Percentiles rank a stretch among this genome's conserved stretches.
Evolutionary conservation across 92 coral and sea anemone species (phyloP).

Genomic region (Galaxea fascicularis): DNA sequence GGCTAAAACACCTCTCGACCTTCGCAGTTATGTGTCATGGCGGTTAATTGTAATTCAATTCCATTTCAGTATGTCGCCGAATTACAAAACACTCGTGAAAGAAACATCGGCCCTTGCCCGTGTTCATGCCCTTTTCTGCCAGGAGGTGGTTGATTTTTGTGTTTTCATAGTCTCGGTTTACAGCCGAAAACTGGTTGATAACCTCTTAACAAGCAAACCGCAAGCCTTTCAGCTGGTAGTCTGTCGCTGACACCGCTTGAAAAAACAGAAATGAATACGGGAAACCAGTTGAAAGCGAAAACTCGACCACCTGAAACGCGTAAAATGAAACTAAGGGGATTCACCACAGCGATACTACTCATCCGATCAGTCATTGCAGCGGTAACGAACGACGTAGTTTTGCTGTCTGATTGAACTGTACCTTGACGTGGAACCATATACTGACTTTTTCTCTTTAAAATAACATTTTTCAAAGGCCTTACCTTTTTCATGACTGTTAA

Average conservation of each 20-base stretch:
- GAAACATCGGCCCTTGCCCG: not conserved
- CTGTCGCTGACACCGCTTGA: slow-evolving; percentile 13
- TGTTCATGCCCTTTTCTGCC: slow-evolving; percentile 24
- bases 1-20: not conserved
- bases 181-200: slow-evolving; percentile 13
- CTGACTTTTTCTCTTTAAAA: not conserved
- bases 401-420: not conserved
- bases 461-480: not conserved
- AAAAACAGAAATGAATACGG: slow-evolving; percentile 7
- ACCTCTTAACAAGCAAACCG: slow-evolving; percentile 48
- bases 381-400: not conserved
- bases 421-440: not conserved
- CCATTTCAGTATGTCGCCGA: not conserved
- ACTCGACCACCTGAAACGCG: not conserved
- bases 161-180: slow-evolving; percentile 38
- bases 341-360: not conserved
- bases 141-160: slow-evolving; percentile 17
- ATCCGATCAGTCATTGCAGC: not conserved
- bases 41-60: not conserved
- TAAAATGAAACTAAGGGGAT: not conserved
- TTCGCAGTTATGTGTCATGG: not conserved
- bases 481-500: not conserved
- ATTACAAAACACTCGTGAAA: not conserved
- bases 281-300: slow-evolving; percentile 16
- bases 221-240: slow-evolving; percentile 12